Percentiles rank a stretch among this genome's conserved stretches.
Conservation (phyloP, 1,140 invertebrate species). For the Archegozetes longisetosus region DNA sequence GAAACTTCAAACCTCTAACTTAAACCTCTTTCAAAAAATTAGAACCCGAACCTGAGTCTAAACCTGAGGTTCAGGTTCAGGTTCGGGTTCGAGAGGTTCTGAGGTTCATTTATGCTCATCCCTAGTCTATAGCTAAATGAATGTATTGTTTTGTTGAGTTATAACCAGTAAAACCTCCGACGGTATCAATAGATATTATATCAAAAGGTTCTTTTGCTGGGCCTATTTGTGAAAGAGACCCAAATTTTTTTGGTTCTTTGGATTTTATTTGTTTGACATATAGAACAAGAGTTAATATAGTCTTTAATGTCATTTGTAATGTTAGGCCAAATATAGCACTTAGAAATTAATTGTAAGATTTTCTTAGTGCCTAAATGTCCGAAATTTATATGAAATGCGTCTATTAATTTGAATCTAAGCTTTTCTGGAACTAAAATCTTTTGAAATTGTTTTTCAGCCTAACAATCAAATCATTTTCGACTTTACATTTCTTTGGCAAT, state of each 20-base stretch:
- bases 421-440: conserved; percentile 1
- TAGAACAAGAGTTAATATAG: background rate
- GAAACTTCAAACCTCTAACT: too few relatives aligned
- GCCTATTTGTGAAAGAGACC: background rate
- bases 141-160: conserved; percentile 13
- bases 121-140: conserved; percentile 14
- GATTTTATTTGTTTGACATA: conserved; percentile 7
- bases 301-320: conserved; percentile 1
- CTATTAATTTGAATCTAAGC: background rate
- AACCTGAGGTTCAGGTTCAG: too few relatives aligned
- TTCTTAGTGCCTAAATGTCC: conserved; percentile 11
- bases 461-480: background rate
- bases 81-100: too few relatives aligned
- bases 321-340: background rate
- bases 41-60: too few relatives aligned
- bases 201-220: conserved; percentile 14
- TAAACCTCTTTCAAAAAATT: too few relatives aligned
- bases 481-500: background rate
- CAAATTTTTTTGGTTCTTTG: background rate
- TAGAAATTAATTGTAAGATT: background rate
- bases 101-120: too few relatives aligned
- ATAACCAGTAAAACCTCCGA: conserved; percentile 11
- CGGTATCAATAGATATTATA: conserved; percentile 16
- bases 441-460: background rate
- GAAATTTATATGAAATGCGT: conserved; percentile 6